A percentile compares a stretch with the other conserved stretches of the same genome.
phyloP scores from a whole-genome alignment of 2,888 invertebrate species.

The Xestobium rufovillosum region DNA sequence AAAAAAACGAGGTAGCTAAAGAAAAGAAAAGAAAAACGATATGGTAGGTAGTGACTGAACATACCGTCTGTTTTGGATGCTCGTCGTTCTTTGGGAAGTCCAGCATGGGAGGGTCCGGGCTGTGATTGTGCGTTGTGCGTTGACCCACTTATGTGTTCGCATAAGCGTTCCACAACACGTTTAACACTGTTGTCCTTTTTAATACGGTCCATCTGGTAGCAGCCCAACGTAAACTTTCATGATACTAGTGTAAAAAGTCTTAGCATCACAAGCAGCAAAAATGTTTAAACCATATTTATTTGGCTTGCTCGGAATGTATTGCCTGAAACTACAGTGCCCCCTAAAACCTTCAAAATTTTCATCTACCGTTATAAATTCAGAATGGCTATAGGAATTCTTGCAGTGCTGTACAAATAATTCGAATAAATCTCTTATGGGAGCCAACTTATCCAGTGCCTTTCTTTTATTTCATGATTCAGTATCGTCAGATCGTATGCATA shows the following conservation, averaged over 20 bases:
- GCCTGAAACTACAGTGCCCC: too few relatives aligned
- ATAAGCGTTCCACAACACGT: constrained; percentile 16
- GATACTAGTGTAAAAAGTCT: constrained; percentile 25
- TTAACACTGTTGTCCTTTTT: constrained; percentile 17
- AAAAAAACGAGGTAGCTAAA: too few relatives aligned
- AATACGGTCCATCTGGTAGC: constrained; percentile 27
- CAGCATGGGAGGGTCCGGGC: too few relatives aligned
- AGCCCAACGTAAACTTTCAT: constrained; percentile 27
- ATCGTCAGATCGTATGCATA: constrained; percentile 19
- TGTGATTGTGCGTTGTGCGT: constrained; percentile 18
- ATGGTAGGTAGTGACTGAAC: too few relatives aligned
- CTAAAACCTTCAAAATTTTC: constrained; percentile 22
- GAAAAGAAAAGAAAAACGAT: too few relatives aligned
- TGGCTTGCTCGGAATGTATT: too few relatives aligned
- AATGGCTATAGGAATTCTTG: constrained; percentile 20
- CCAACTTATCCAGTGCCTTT: constrained; percentile 19
- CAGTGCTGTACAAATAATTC: constrained; percentile 23
- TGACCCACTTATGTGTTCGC: constrained; percentile 18
- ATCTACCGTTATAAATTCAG: constrained; percentile 21
- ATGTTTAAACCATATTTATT: constrained; percentile 26
- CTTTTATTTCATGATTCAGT: constrained; percentile 11
- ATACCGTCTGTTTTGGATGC: too few relatives aligned
- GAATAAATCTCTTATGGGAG: constrained; percentile 21
- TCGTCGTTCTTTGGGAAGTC: too few relatives aligned
- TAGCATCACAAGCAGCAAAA: constrained; percentile 23